Percentiles rank a stretch among this genome's conserved stretches.
These are phyloP conservation scores for Rhogogaster chlorosoma DNA, from an alignment of 2,888 invertebrate genomes.

Conservation along the genomic window DNA sequence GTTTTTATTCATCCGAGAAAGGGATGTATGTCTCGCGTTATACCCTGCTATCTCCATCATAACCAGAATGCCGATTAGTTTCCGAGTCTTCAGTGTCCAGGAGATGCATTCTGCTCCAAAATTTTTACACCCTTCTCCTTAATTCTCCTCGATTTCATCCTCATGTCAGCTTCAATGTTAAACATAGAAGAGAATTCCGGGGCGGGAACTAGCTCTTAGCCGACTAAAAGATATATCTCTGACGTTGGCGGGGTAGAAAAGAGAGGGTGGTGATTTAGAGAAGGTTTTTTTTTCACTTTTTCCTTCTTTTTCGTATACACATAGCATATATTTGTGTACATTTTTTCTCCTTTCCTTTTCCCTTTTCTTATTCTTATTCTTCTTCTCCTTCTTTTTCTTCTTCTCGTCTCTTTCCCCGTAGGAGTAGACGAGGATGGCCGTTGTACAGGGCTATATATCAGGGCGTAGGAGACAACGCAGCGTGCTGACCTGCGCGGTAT, in stretches of 20 bases:
- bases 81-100: background rate
- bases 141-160: background rate
- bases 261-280: conserved; percentile 26
- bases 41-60: background rate
- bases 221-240: conserved; percentile 12
- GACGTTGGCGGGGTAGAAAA: background rate
- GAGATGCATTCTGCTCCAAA: background rate
- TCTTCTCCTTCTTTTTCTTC: background rate
- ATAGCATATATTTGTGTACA: conserved; percentile 14
- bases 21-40: background rate
- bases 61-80: background rate
- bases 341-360: background rate
- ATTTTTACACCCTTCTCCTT: background rate
- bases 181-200: conserved; percentile 17
- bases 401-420: background rate
- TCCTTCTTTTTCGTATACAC: background rate
- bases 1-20: background rate
- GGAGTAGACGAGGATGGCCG: background rate
- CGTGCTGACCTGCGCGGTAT: conserved; percentile 38
- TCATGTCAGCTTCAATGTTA: background rate
- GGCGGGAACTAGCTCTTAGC: conserved; percentile 22
- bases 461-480: conserved; percentile 5
- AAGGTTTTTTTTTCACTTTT: background rate
- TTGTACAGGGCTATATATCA: conserved; percentile 24
- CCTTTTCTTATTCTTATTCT: background rate